phyloP scores from a whole-genome alignment of 2,797 vertebrate genomes.

The Phoebastria nigripes region DNA sequence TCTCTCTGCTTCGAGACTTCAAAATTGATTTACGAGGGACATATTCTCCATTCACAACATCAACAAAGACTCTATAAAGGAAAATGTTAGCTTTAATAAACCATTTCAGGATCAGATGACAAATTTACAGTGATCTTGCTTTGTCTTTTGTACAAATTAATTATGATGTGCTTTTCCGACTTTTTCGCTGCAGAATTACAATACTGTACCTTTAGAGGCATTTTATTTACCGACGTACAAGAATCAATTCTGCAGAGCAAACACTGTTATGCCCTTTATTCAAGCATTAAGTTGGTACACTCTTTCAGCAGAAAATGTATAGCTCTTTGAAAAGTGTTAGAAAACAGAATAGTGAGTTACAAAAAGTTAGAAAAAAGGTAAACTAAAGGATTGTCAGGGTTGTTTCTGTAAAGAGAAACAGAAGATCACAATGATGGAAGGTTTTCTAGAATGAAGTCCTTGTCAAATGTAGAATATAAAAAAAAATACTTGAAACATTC shows the following conservation, averaged over 20 bases:
- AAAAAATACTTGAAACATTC: conserved; percentile 8
- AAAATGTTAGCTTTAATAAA: conserved; percentile 49
- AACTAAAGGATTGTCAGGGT: not conserved
- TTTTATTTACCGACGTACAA: conserved; percentile 21
- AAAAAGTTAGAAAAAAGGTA: not conserved
- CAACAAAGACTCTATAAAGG: conserved; percentile 88
- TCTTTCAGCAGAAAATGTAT: not conserved
- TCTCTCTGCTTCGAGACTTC: conserved; percentile 94
- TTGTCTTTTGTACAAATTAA: conserved; percentile 60
- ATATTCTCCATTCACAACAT: conserved; percentile 91
- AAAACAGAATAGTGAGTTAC: not conserved
- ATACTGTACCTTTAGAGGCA: conserved; percentile 21
- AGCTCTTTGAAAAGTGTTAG: not conserved
- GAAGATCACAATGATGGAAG: not conserved
- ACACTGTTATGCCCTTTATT: not conserved
- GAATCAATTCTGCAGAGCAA: not conserved
- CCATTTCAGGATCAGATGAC: conserved; percentile 49
- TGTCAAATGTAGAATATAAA: not conserved
- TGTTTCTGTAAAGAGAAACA: not conserved
- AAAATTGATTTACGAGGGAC: conserved; percentile 95
- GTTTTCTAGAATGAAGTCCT: not conserved
- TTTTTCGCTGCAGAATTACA: conserved; percentile 1
- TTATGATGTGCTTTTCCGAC: conserved; percentile 44
- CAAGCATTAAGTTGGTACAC: not conserved
- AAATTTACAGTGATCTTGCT: conserved; percentile 47